Percentiles rank a stretch among this genome's conserved stretches.
These are phyloP conservation scores for Pollimyrus isidori DNA, from an alignment of 2,113 vertebrate species.

Conservation along the genomic window DNA sequence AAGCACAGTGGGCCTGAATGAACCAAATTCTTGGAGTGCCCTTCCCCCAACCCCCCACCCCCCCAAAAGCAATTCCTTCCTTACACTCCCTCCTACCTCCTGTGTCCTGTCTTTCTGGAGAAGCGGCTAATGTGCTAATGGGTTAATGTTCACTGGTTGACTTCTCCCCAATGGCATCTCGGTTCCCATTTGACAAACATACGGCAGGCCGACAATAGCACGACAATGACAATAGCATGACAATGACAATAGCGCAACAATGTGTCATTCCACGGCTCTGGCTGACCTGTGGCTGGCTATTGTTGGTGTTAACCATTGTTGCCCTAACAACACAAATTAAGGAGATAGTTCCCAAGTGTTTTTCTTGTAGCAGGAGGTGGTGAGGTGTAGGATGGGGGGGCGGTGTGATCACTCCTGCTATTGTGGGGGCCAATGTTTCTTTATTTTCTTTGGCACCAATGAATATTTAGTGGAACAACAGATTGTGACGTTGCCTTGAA, in stretches of 20 bases:
- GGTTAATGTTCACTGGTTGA: constrained; percentile 41
- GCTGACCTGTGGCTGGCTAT: constrained; percentile 38
- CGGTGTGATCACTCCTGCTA: constrained; percentile 22
- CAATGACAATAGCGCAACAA: neutral
- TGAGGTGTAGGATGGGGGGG: constrained; percentile 26
- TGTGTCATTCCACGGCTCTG: constrained; percentile 24
- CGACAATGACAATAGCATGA: constrained; percentile 29
- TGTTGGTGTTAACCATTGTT: constrained; percentile 56
- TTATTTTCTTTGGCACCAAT: constrained; percentile 33
- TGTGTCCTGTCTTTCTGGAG: constrained; percentile 31
- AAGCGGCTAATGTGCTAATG: constrained; percentile 33
- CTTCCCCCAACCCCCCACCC: constrained; percentile 9
- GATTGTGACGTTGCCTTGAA: constrained; percentile 38
- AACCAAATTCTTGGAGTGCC: constrained; percentile 47
- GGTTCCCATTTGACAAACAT: constrained; percentile 55
- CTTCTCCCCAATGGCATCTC: constrained; percentile 31
- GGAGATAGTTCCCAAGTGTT: constrained; percentile 4
- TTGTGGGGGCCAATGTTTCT: constrained; percentile 19
- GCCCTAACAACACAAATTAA: constrained; percentile 30
- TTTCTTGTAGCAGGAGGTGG: neutral
- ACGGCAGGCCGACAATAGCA: constrained; percentile 42
- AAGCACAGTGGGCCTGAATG: constrained; percentile 42
- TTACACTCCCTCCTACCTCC: constrained; percentile 19
- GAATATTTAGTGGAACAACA: constrained; percentile 43
- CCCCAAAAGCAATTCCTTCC: neutral